These are phyloP conservation scores for Drosophila subquinaria DNA, from an alignment of 2,888 invertebrate genomes.

Conservation along the genomic window DNA sequence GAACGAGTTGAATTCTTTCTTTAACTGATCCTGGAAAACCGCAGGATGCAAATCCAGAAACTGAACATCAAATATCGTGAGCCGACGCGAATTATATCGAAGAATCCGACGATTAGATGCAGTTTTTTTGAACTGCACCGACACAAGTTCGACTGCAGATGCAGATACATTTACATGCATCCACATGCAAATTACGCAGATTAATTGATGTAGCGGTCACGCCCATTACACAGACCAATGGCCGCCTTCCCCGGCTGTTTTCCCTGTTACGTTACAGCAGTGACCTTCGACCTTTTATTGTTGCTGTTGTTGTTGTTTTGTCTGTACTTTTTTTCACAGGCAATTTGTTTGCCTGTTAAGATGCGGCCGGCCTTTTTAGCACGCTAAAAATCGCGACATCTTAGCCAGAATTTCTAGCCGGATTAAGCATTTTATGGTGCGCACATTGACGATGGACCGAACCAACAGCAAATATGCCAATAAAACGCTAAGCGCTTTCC, in stretches of 20 bases:
- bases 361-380: conserved; percentile 57
- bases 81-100: conserved; percentile 55
- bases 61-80: conserved; percentile 49
- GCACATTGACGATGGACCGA: conserved; percentile 20
- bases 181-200: conserved; percentile 72
- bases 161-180: conserved; percentile 27
- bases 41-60: conserved; percentile 47
- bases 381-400: conserved; percentile 64
- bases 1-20: conserved; percentile 1
- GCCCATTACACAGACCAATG: conserved; percentile 51
- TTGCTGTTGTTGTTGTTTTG: conserved; percentile 20
- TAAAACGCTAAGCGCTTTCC: conserved; percentile 79
- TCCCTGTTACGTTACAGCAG: conserved; percentile 42
- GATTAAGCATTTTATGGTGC: conserved; percentile 68
- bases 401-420: conserved; percentile 67
- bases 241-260: conserved; percentile 21
- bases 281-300: conserved; percentile 76
- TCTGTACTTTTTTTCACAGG: conserved; percentile 62
- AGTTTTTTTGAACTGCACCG: conserved; percentile 53
- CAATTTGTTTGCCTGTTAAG: conserved; percentile 51
- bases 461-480: conserved; percentile 39
- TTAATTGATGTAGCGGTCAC: conserved; percentile 70
- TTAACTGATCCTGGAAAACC: conserved; percentile 54
- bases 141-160: conserved; percentile 1
- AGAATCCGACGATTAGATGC: conserved; percentile 47